phyloP scores from a whole-genome alignment of 1,140 invertebrate species.

The Aphidius gifuensis region DNA sequence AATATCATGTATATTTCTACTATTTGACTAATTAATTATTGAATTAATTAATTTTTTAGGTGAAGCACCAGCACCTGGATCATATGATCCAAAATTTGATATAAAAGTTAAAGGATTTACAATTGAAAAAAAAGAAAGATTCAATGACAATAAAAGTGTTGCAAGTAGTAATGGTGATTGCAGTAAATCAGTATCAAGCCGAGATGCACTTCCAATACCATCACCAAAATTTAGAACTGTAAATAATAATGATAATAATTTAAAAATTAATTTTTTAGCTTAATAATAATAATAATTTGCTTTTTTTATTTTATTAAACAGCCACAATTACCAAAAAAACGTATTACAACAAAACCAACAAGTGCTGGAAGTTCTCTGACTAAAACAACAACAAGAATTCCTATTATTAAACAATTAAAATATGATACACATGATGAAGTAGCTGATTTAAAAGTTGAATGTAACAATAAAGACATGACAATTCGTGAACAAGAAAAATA shows the following conservation, averaged over 20 bases:
- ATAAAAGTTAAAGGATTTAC: constrained; percentile 42
- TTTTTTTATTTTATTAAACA: constrained; percentile 20
- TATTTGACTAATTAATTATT: too few relatives aligned
- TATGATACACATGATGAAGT: constrained; percentile 42
- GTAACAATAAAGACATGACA: constrained; percentile 46
- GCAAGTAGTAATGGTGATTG: constrained; percentile 41
- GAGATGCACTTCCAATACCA: constrained; percentile 25
- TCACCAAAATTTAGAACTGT: constrained; percentile 34
- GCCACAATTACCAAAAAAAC: constrained; percentile 42
- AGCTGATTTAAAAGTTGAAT: constrained; percentile 49
- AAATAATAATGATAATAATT: constrained; percentile 18
- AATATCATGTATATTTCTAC: too few relatives aligned
- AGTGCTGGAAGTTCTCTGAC: constrained; percentile 14
- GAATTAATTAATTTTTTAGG: constrained; percentile 29
- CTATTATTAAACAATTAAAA: constrained; percentile 22
- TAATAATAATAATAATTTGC: background rate
- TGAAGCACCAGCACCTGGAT: constrained; percentile 48
- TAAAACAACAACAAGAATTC: constrained; percentile 26
- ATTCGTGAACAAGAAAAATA: constrained; percentile 47
- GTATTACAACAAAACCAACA: constrained; percentile 30
- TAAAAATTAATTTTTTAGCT: constrained; percentile 6
- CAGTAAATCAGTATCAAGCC: constrained; percentile 37
- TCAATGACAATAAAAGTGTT: constrained; percentile 45
- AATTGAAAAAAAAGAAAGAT: constrained; percentile 46
- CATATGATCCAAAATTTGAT: constrained; percentile 51